A percentile compares a stretch with the other conserved stretches of the same genome.
Conservation (phyloP, 2,888 invertebrate genomes). For the Phalangium opilio region DNA sequence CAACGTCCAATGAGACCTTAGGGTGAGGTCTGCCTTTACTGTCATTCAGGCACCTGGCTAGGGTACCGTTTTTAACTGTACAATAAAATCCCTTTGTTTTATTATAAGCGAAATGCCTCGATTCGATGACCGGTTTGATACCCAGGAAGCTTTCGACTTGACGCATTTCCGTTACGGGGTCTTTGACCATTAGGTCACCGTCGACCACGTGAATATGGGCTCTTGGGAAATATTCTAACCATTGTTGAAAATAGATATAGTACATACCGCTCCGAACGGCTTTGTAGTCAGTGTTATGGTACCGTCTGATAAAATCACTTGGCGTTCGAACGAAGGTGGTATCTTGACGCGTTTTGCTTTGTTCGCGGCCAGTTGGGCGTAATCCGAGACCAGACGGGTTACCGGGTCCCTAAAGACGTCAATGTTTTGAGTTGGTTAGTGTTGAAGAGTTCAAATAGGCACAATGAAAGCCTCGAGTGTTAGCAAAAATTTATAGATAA, state of each 20-base stretch:
- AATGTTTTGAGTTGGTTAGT: too few relatives aligned
- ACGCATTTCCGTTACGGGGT: conserved; percentile 71
- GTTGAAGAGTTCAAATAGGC: too few relatives aligned
- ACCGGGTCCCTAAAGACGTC: conserved; percentile 86
- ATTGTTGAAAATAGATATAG: conserved; percentile 70
- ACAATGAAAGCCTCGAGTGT: too few relatives aligned
- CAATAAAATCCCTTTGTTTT: conserved; percentile 94
- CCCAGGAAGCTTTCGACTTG: conserved; percentile 76
- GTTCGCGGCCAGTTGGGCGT: conserved; percentile 68
- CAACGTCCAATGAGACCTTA: conserved; percentile 58
- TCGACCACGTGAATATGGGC: conserved; percentile 88
- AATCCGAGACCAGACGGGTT: conserved; percentile 88
- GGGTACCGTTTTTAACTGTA: conserved; percentile 31
- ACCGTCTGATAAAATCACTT: conserved; percentile 21
- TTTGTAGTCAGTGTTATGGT: conserved; percentile 32
- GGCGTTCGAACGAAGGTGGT: conserved; percentile 13
- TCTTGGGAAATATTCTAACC: conserved; percentile 83
- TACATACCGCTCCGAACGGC: conserved; percentile 60
- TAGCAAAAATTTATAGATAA: too few relatives aligned
- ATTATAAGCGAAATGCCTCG: conserved; percentile 90
- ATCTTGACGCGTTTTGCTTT: conserved; percentile 20
- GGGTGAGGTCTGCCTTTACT: conserved; percentile 76
- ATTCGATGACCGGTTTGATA: conserved; percentile 49
- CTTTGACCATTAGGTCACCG: conserved; percentile 76
- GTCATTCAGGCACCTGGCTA: conserved; percentile 72